Evolutionary conservation across 2,888 invertebrate genomes (phyloP), one percentile per base, ranked within the genome.

Genomic region (Myopa tessellatipennis): DNA sequence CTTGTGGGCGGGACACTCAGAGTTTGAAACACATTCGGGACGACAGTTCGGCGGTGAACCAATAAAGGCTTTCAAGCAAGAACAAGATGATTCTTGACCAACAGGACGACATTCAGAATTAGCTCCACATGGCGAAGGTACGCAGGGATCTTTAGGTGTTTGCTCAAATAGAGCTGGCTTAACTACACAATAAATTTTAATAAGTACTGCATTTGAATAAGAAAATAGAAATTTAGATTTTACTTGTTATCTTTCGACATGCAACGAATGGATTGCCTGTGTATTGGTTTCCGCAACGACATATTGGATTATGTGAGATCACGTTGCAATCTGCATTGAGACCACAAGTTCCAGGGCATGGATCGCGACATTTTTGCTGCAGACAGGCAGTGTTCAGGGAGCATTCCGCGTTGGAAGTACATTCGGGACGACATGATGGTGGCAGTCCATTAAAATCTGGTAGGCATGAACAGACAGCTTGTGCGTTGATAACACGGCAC

Each of bases 61-160:
- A 81, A 93, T 91, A 83, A 93, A 95, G 78, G 92, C 91, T 16
- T 91, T 89, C 63, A 93, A 90, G 82, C 95, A 95, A 50, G 92
- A 92, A 84, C 95, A 95, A 2, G 93, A 91, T 4, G 94, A 93
- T 85, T 92, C 92, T 71, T 91, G 90, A 81, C 92, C 92, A 14
- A 91, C 89, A 83, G 91, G 92, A 70, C 92, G 91, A 84, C 95
- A 95, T 82, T 92, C 90, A 74, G 95, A 92, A 85, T 95, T 95
- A 14, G 94, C 92, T 14, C 95, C 95, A 85, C 95, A 95, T 0
- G 95, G 95, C n/a, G 94, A 93, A 45, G 95, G 95, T 40, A 91
- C 89, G 83, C 94, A 94, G 16, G 93, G 93, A 83, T 92, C 91
- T 7, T 81, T 82, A 5, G 82, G 80, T 12, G 80, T 79, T n/a